phyloP scores from a whole-genome alignment of 2,113 vertebrate species.

The Typhlomys cinereus region DNA sequence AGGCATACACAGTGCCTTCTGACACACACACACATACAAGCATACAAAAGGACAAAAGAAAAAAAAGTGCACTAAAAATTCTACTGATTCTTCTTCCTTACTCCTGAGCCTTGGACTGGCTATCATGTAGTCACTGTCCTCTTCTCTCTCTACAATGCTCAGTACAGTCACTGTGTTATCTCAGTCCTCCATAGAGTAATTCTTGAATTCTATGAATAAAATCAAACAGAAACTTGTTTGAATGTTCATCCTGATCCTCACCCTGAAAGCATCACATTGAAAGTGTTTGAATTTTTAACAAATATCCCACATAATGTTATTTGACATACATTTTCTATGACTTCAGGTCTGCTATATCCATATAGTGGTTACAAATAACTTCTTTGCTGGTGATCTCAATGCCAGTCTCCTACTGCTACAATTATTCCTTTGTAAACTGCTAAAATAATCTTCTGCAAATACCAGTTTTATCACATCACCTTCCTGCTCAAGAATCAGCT shows the following conservation, averaged over 20 bases:
- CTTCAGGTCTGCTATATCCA: neutral
- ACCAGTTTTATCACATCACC: conserved; percentile 77
- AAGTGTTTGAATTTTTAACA: neutral
- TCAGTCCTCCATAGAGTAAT: neutral
- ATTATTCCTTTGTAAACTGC: conserved; percentile 70
- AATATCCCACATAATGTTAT: neutral
- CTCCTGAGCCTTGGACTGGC: neutral
- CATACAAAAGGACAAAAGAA: no score
- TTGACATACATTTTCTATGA: neutral
- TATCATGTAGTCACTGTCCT: neutral
- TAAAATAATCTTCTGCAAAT: conserved; percentile 70
- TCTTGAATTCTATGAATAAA: neutral
- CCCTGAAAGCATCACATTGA: neutral
- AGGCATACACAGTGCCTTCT: no score
- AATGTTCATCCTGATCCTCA: neutral
- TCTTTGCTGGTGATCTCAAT: conserved; percentile 48
- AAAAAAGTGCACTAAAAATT: neutral
- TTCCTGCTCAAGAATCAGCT: conserved; percentile 76
- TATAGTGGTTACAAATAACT: neutral
- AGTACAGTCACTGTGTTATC: neutral
- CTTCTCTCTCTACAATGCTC: neutral
- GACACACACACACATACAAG: no score
- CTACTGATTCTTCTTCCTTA: neutral
- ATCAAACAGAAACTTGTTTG: neutral
- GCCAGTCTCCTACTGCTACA: conserved; percentile 63